phyloP scores from a whole-genome alignment of 2,888 invertebrate species.

The Esperia sulphurella region DNA sequence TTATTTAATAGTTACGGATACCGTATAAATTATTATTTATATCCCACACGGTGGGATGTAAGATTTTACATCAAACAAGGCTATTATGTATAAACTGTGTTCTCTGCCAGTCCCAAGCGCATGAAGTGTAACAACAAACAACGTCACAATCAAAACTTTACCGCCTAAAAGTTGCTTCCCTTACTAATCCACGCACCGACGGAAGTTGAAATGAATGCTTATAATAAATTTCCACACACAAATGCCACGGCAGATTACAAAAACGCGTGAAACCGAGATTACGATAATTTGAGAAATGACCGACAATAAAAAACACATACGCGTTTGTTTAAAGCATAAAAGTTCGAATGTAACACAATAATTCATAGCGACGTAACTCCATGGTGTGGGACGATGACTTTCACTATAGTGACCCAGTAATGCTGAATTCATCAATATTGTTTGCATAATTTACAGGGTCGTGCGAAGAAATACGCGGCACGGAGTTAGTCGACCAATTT shows the following conservation, averaged over 20 bases:
- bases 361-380: constrained; percentile 8
- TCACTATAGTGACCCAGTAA: constrained; percentile 18
- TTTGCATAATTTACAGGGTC: constrained; percentile 7
- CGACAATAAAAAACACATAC: constrained; percentile 19
- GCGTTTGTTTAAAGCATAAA: constrained; percentile 9
- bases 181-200: no score
- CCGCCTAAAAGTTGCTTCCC: no score
- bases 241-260: constrained; percentile 9
- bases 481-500: no score
- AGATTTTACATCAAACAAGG: no score
- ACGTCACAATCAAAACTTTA: no score
- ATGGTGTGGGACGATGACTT: constrained; percentile 18
- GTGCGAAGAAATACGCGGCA: no score
- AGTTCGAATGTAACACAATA: constrained; percentile 10
- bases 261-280: constrained; percentile 17
- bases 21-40: no score
- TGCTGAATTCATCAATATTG: constrained; percentile 11
- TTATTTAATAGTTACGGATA: no score
- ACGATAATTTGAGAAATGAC: constrained; percentile 26
- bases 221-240: not conserved
- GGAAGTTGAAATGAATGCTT: not conserved
- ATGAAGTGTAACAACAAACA: no score
- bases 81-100: not conserved
- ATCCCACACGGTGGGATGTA: no score
- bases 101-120: not conserved